These are phyloP conservation scores for Lepisosteus osseus DNA, from an alignment of 2,113 vertebrate species.

Conservation along the genomic window DNA sequence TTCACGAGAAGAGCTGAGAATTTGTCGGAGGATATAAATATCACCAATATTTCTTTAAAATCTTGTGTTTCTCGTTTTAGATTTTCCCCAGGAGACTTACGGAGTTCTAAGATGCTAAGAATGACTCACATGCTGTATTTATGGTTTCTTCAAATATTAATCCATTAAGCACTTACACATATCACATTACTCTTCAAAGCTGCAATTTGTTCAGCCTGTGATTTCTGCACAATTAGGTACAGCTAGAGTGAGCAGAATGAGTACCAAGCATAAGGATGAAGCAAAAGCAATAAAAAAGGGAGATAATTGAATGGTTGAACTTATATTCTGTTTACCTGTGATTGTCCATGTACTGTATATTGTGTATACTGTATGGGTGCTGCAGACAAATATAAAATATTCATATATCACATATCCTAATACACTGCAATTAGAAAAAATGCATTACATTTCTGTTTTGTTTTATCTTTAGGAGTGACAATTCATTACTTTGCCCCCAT, in stretches of 20 bases:
- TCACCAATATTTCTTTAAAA: slow-evolving; percentile 13
- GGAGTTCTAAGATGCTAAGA: slow-evolving; percentile 13
- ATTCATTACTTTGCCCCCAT: too few relatives aligned
- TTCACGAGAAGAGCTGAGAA: not conserved
- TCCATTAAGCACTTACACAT: slow-evolving; percentile 28
- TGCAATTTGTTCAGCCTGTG: slow-evolving; percentile 23
- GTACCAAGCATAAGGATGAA: not conserved
- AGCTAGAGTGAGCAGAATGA: slow-evolving; percentile 5
- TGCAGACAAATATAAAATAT: too few relatives aligned
- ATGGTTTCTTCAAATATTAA: slow-evolving; percentile 25
- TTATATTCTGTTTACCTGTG: too few relatives aligned
- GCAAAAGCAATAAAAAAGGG: too few relatives aligned
- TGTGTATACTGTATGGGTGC: too few relatives aligned
- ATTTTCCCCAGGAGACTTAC: slow-evolving; percentile 16
- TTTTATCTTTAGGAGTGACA: too few relatives aligned
- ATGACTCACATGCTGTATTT: slow-evolving; percentile 24
- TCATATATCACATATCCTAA: too few relatives aligned
- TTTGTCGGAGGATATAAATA: slow-evolving; percentile 7
- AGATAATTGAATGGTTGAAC: too few relatives aligned
- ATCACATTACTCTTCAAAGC: slow-evolving; percentile 28
- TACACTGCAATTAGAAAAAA: too few relatives aligned
- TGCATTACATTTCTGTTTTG: too few relatives aligned
- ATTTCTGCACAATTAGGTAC: slow-evolving; percentile 26
- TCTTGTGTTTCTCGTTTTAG: slow-evolving; percentile 8
- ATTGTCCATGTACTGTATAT: too few relatives aligned